These are phyloP conservation scores for Limanda limanda DNA, from an alignment of 2,113 vertebrate genomes.

Conservation along the genomic window DNA sequence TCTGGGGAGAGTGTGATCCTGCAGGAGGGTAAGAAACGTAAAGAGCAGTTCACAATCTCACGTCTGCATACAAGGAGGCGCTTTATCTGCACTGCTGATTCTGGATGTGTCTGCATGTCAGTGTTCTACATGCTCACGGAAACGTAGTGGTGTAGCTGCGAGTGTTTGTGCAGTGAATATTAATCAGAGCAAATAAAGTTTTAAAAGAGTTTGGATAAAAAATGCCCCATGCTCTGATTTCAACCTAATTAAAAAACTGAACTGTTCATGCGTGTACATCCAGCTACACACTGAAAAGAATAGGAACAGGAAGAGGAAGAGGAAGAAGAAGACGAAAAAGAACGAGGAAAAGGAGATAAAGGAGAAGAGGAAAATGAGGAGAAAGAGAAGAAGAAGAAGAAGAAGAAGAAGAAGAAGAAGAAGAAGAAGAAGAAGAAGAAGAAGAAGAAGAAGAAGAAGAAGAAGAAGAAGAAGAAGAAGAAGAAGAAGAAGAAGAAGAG, in stretches of 20 bases:
- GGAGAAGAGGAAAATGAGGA: too few species aligned
- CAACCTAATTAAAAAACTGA: too few species aligned
- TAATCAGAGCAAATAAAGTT: neutral
- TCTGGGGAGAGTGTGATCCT: slow-evolving; percentile 87
- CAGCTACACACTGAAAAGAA: neutral
- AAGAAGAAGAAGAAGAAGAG: too few species aligned
- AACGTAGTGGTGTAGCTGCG: neutral
- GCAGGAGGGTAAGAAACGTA: slow-evolving; percentile 13
- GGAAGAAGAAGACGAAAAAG: too few species aligned
- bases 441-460: too few species aligned
- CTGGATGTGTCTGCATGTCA: slow-evolving; percentile 1
- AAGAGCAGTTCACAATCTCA: slow-evolving; percentile 22
- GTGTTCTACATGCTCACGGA: neutral
- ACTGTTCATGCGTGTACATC: neutral
- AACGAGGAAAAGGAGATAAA: too few species aligned
- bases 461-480: too few species aligned
- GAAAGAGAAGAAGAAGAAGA: too few species aligned
- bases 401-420: too few species aligned
- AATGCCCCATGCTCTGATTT: neutral
- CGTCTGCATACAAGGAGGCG: neutral
- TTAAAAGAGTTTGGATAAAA: neutral
- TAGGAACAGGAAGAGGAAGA: neutral
- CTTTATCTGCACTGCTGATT: slow-evolving; percentile 23
- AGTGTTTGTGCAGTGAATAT: slow-evolving; percentile 1
- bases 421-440: too few species aligned